Evolutionary conservation across 2,113 vertebrate genomes (phyloP).

Genomic region (Ivindomyrus marchei): DNA sequence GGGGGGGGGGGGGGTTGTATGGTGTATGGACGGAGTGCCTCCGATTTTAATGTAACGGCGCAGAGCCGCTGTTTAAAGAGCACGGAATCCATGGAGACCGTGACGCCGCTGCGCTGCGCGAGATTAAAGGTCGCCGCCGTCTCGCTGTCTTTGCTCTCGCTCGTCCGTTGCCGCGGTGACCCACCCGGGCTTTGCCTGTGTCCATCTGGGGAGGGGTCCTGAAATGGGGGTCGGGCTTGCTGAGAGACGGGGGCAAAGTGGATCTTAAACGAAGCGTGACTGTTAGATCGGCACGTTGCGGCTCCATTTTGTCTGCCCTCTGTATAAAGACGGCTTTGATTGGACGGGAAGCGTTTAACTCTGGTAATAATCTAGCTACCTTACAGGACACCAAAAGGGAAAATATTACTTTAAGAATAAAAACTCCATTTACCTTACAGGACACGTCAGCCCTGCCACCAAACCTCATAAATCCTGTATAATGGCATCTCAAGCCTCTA

Average conservation of each 20-base stretch:
- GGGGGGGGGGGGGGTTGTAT: not conserved
- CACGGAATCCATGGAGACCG: not conserved
- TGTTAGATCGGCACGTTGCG: not conserved
- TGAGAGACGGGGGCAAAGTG: conserved; percentile 25
- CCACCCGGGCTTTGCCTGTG: conserved; percentile 43
- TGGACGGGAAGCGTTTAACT: not conserved
- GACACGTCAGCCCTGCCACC: not conserved
- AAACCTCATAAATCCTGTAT: not conserved
- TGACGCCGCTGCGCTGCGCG: not conserved
- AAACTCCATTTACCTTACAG: not conserved
- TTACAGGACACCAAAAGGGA: not conserved
- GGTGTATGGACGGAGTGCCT: conserved; percentile 15
- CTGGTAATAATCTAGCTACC: not conserved
- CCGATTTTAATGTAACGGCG: not conserved
- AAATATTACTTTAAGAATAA: not conserved
- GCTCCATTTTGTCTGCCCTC: not conserved
- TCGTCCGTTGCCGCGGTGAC: conserved; percentile 58
- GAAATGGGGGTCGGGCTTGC: conserved; percentile 42
- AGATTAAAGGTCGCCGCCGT: not conserved
- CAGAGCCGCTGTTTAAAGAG: not conserved
- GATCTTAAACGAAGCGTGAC: conserved; percentile 14
- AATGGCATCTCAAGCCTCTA: not conserved
- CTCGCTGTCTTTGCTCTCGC: conserved; percentile 26
- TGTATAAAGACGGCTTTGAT: not conserved
- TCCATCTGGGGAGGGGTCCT: conserved; percentile 49